A percentile compares a stretch with the other conserved stretches of the same genome.
These are phyloP conservation scores for Lapara coniferarum DNA, from an alignment of 2,888 invertebrate genomes.

Conservation along the genomic window DNA sequence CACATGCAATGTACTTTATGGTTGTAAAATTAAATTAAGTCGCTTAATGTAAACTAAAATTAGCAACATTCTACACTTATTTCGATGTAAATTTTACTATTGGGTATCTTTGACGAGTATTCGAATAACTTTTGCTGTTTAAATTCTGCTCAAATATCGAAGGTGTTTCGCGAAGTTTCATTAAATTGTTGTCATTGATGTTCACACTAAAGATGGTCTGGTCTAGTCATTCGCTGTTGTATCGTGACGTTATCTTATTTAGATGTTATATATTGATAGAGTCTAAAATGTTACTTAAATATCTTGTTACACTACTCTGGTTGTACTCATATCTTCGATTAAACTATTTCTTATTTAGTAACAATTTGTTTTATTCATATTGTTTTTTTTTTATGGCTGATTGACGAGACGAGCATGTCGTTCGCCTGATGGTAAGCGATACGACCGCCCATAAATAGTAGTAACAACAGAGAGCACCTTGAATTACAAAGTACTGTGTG, in stretches of 20 bases:
- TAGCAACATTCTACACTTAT: conserved; percentile 1
- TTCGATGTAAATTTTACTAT: conserved; percentile 17
- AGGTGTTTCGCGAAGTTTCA: conserved; percentile 31
- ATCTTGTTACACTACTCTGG: conserved; percentile 72
- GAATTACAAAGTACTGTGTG: too few relatives aligned
- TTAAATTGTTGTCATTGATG: conserved; percentile 42
- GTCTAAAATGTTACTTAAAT: conserved; percentile 68
- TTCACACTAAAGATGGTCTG: conserved; percentile 29
- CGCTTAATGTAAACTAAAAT: conserved; percentile 18
- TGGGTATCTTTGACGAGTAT: conserved; percentile 2
- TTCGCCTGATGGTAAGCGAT: too few relatives aligned
- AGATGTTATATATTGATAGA: conserved; percentile 64
- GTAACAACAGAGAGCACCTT: too few relatives aligned
- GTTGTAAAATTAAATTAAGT: conserved; percentile 26
- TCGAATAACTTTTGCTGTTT: conserved; percentile 16
- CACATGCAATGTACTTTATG: conserved; percentile 7
- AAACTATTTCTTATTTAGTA: conserved; percentile 61
- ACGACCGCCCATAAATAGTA: too few relatives aligned
- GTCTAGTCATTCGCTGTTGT: conserved; percentile 71
- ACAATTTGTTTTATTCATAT: conserved; percentile 25
- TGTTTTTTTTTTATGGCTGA: too few relatives aligned
- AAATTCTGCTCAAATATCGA: conserved; percentile 1
- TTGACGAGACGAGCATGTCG: too few relatives aligned
- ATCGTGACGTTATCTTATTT: conserved; percentile 64
- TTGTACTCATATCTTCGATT: conserved; percentile 74